These are phyloP conservation scores for Xestia ashworthii DNA, from an alignment of 2,888 invertebrate genomes.

Conservation along the genomic window DNA sequence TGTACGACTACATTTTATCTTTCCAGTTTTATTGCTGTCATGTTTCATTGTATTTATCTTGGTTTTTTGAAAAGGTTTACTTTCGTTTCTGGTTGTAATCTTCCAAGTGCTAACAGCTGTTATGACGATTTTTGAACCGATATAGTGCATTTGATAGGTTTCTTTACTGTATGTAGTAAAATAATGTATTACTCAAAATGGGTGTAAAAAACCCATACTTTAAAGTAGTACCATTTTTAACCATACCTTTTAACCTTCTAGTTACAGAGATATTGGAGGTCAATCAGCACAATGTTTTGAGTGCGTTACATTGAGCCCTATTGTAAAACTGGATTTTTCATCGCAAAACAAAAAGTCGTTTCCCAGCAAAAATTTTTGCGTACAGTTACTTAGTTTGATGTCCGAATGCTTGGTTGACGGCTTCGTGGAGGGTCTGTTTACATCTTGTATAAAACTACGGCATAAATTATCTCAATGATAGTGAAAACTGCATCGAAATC, in stretches of 20 bases:
- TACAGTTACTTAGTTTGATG: not conserved
- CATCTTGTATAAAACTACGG: not conserved
- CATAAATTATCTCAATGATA: not conserved
- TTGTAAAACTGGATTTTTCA: not conserved
- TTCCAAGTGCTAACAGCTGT: too few species aligned
- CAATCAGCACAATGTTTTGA: not conserved
- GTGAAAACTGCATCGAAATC: not conserved
- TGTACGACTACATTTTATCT: too few species aligned
- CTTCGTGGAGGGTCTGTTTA: not conserved
- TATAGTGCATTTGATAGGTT: not conserved
- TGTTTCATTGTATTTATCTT: not conserved
- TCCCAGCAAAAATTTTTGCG: not conserved
- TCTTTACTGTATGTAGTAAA: too few species aligned
- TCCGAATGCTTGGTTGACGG: not conserved
- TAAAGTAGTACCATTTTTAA: too few species aligned
- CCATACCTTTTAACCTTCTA: too few species aligned
- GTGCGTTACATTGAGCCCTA: not conserved
- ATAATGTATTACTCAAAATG: too few species aligned
- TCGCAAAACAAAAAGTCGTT: not conserved
- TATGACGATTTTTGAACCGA: not conserved
- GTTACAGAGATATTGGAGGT: too few species aligned
- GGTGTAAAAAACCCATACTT: not conserved
- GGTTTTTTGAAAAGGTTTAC: too few species aligned
- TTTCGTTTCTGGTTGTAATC: too few species aligned
- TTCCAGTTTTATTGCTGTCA: not conserved